Percentiles rank a stretch among this genome's conserved stretches.
These are phyloP conservation scores for Sturmia bella DNA, from an alignment of 2,888 invertebrate species.

Conservation along the genomic window DNA sequence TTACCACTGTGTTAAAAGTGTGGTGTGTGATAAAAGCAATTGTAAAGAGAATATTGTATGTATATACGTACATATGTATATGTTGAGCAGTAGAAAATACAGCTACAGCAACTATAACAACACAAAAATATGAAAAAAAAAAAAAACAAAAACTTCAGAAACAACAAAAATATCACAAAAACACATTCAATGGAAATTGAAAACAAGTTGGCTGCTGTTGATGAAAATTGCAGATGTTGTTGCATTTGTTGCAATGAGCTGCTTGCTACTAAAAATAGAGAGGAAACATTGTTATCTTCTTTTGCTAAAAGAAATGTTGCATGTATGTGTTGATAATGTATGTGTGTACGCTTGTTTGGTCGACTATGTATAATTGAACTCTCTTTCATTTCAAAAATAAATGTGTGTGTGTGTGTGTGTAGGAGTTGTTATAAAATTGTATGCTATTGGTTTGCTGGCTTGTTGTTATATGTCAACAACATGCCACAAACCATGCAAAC, in stretches of 20 bases:
- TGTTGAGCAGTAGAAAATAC: conserved; percentile 37
- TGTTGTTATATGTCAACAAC: conserved; percentile 70
- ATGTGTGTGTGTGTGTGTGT: conserved; percentile 29
- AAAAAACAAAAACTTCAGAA: conserved; percentile 10
- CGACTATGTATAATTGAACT: conserved; percentile 23
- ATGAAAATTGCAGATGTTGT: conserved; percentile 52
- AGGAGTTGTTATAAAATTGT: conserved; percentile 48
- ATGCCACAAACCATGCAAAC: conserved; percentile 70
- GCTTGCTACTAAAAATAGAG: conserved; percentile 53
- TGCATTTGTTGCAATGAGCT: conserved; percentile 43
- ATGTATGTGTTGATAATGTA: conserved; percentile 7
- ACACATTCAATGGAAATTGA: conserved; percentile 43
- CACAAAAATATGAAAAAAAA: conserved; percentile 14
- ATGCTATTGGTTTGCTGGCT: conserved; percentile 55
- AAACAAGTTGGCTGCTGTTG: conserved; percentile 55
- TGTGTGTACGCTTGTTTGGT: neutral
- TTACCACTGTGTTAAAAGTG: conserved; percentile 70
- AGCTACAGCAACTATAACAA: conserved; percentile 29
- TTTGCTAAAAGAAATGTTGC: conserved; percentile 59
- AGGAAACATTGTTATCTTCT: conserved; percentile 66
- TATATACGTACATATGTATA: too few relatives aligned
- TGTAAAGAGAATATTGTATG: conserved; percentile 65
- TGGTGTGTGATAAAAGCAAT: conserved; percentile 67
- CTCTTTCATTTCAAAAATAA: conserved; percentile 10
- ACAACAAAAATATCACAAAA: conserved; percentile 20